A percentile compares a stretch with the other conserved stretches of the same genome.
phyloP scores from a whole-genome alignment of 2,113 vertebrate genomes.

The Amphiprion ocellaris region DNA sequence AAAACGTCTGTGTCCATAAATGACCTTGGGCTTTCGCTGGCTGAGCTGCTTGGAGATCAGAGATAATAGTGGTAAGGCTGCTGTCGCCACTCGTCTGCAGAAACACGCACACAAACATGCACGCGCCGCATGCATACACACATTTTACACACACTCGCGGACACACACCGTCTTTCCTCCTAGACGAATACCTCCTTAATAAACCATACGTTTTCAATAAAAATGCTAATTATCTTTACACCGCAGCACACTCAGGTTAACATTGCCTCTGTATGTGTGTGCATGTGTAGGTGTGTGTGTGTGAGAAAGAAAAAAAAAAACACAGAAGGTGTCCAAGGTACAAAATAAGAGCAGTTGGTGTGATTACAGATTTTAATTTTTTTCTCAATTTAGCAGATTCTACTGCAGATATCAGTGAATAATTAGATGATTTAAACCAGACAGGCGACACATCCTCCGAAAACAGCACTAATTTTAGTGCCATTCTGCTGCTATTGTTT shows the following conservation, averaged over 20 bases:
- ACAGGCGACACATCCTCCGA: conserved; percentile 29
- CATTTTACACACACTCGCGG: conserved; percentile 19
- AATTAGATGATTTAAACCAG: conserved; percentile 49
- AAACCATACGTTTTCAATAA: conserved; percentile 82
- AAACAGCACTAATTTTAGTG: neutral
- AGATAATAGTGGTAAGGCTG: conserved; percentile 69
- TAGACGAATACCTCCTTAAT: conserved; percentile 71
- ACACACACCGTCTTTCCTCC: conserved; percentile 36
- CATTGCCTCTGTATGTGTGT: conserved; percentile 22
- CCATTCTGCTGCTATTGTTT: conserved; percentile 48
- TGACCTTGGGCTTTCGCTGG: conserved; percentile 74
- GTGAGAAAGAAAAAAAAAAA: neutral
- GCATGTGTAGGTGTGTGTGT: conserved; percentile 13
- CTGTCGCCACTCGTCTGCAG: conserved; percentile 60
- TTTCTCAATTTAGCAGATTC: conserved; percentile 11
- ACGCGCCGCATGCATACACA: conserved; percentile 1
- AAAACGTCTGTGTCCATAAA: conserved; percentile 60
- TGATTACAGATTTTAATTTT: conserved; percentile 25
- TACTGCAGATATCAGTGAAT: conserved; percentile 48
- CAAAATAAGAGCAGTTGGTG: conserved; percentile 19
- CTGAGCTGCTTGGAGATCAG: conserved; percentile 76
- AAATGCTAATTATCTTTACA: conserved; percentile 80
- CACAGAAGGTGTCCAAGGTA: conserved; percentile 11
- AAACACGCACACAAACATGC: neutral
- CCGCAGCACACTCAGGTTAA: conserved; percentile 60